Base-by-base conservation (phyloP, 2,113 vertebrate genomes). In the Mohoua ochrocephala region DNA sequence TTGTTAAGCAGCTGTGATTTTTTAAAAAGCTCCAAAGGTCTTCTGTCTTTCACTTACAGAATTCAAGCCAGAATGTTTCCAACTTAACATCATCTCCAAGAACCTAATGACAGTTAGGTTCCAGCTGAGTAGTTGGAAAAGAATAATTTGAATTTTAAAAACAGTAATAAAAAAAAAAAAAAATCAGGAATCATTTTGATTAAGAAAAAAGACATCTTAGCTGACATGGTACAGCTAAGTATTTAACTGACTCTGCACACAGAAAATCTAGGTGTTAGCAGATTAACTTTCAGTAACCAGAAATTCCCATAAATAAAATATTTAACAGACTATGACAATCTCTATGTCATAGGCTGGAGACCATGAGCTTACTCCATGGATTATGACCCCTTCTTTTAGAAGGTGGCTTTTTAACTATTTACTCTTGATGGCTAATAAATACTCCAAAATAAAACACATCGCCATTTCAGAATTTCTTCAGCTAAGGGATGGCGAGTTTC, bases 31-130 rank as follows among this genome's bases (percentile, higher is more conserved):
- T 85, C 28, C 33, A 82, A 82, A 79, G 24, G 10, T 15, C 28
- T 77, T 79, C 59, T 49, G 26, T 64, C 42, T 67, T 85, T 49
- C 26, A 65, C 39, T 57, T 41, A 45, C 1, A 70, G 60, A 91
- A 87, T 42, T 78, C 59, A 95, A 77, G 23, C 8, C 39, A 84
- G 39, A 23, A 39, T 24, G 13, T 41, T 50, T 91, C 39, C 31
- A 77, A 59, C 21, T 41, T 89, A 27, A 73, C 44, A 77, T 52
- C 7, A 81, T 3, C 10, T 54, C 50, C 16, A 88, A 74, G 31
- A 84, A 57, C 4, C 22, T 54, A 64, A 76, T 0, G 1, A 84
- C 0, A 65, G 18, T n/a, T n/a, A n/a, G n/a, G n/a, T n/a, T n/a
- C 1, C 31, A 81, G 12, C 3, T 47, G 9, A 70, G 9, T 5